phyloP scores from a whole-genome alignment of 2,888 invertebrate species.

The Mactromeris polynyma region DNA sequence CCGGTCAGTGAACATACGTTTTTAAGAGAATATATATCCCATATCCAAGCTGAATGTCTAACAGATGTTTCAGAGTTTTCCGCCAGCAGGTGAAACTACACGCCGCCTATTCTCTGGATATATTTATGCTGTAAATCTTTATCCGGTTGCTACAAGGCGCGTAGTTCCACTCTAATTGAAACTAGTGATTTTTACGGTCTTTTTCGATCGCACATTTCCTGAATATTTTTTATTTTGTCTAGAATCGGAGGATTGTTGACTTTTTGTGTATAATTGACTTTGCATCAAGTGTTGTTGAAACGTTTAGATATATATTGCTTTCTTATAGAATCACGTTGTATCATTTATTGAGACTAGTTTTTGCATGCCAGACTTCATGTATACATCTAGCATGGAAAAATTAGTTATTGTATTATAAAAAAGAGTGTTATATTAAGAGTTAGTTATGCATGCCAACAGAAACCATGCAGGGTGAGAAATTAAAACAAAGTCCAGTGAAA shows the following conservation, averaged over 20 bases:
- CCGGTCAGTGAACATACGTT: slow-evolving; percentile 47
- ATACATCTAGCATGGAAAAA: slow-evolving; percentile 30
- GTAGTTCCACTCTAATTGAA: slow-evolving; percentile 65
- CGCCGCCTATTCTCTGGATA: slow-evolving; percentile 53
- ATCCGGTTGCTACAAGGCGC: slow-evolving; percentile 56
- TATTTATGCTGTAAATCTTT: slow-evolving; percentile 64
- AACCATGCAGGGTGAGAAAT: slow-evolving; percentile 74
- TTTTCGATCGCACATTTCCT: neutral
- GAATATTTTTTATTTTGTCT: slow-evolving; percentile 19
- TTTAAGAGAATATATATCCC: slow-evolving; percentile 36
- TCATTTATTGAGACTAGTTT: slow-evolving; percentile 15
- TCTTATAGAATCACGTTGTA: neutral
- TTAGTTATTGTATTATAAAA: slow-evolving; percentile 11
- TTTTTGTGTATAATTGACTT: slow-evolving; percentile 22
- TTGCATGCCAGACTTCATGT: slow-evolving; percentile 21
- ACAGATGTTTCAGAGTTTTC: slow-evolving; percentile 61
- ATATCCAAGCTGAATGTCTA: slow-evolving; percentile 43
- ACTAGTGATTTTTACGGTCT: slow-evolving; percentile 15
- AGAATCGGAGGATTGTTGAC: neutral
- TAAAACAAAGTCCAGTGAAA: slow-evolving; percentile 66
- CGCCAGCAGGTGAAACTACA: slow-evolving; percentile 67
- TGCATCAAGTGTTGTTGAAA: slow-evolving; percentile 6
- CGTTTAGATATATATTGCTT: slow-evolving; percentile 13
- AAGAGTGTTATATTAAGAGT: slow-evolving; percentile 28
- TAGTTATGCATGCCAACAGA: slow-evolving; percentile 68